Evolutionary conservation across 1,140 invertebrate genomes (phyloP).

Genomic region (Drosophila parvula): DNA sequence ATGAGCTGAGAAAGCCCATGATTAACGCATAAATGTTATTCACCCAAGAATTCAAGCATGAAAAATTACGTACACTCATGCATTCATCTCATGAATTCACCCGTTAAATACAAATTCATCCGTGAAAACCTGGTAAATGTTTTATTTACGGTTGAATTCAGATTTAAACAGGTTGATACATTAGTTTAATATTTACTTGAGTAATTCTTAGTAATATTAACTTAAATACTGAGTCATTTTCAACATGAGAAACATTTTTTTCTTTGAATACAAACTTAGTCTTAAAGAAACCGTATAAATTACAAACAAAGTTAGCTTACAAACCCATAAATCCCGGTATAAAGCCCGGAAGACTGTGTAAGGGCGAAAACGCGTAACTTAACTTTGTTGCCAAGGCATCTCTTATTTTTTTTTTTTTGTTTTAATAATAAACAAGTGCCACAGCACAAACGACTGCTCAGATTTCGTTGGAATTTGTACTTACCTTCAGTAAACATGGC

Average conservation of each 20-base stretch:
- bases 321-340: not conserved
- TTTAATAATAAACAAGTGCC: not conserved
- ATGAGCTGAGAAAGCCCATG: slow-evolving; percentile 2
- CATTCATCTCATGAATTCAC: not conserved
- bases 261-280: not conserved
- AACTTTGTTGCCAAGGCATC: not conserved
- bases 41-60: slow-evolving; percentile 11
- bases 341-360: not conserved
- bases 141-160: not conserved
- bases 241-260: not conserved
- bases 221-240: not conserved
- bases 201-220: not conserved
- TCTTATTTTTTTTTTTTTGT: too few relatives aligned
- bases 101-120: slow-evolving; percentile 3
- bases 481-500: not conserved
- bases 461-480: slow-evolving; percentile 1
- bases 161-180: not conserved
- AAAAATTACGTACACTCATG: not conserved
- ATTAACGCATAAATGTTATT: slow-evolving; percentile 1
- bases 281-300: not conserved
- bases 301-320: not conserved
- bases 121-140: not conserved
- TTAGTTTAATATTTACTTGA: not conserved
- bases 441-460: not conserved
- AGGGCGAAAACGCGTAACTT: not conserved